Evolutionary conservation across 2,113 vertebrate genomes (phyloP), one percentile per base, ranked within the genome.

Genomic region (Corynorhinus townsendii): DNA sequence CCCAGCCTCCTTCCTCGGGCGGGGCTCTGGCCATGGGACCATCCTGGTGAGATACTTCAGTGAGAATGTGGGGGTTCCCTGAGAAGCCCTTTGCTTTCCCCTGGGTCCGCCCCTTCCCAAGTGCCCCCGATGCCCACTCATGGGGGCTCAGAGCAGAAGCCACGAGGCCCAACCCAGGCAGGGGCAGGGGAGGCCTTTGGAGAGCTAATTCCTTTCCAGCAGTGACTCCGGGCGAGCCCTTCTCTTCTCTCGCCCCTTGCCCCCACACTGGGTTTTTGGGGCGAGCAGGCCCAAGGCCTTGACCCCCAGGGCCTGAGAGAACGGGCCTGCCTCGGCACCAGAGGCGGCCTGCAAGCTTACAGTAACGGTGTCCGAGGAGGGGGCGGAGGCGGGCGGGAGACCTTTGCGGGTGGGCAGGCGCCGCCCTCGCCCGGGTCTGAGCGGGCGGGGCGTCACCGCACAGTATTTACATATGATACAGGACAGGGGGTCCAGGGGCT

Each of bases 391-490:
- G 30, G 20, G 81, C 87, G 93, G 72, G 86, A 76, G 66, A 59
- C 66, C 95, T 89, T 35, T 64, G 86, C 71, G 17, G 30, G 91
- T 38, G 72, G 54, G 94, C 54, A 89, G 96, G 80, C 64, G 1
- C 80, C 7, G 89, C 96, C 95, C 76, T 79, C 71, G 35, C 73
- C 89, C 86, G 96, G 89, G 68, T 38, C 93, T 72, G 89, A 82
- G 88, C 87, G 75, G 30, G 68, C n/a, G 90, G 95, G 98, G 97
- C 96, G 96, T 97, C 97, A 97, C 98, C 98, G 98, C 98, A 35
- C 98, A 38, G 97, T 99, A 99, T 99, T 99, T 99, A 99, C 99
- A 99, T 99, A 99, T 99, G 98, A 99, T 99, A 99, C 99, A 99
- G 98, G 97, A 98, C 97, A 72, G 98, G 95, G 91, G 86, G 91